A percentile compares a stretch with the other conserved stretches of the same genome.
Evolutionary conservation across 1,140 invertebrate species (phyloP).

Genomic region (Aphelinus certus): DNA sequence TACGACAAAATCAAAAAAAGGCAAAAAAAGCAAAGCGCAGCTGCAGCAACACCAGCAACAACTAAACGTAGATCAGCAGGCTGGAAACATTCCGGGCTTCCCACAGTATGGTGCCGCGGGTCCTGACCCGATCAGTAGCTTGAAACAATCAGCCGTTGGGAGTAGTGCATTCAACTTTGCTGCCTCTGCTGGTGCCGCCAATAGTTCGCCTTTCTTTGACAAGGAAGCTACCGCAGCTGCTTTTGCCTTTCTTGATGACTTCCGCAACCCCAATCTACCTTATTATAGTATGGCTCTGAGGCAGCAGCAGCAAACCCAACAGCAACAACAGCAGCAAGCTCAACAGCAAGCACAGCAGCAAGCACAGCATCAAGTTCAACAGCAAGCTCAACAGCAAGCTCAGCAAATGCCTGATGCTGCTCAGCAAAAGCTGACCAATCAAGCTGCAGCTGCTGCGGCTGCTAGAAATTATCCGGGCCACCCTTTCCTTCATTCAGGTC

Average conservation of each 20-base stretch:
- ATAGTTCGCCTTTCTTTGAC: conserved; percentile 58
- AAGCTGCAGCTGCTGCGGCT: conserved; percentile 33
- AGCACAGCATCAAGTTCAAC: no score
- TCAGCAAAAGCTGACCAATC: conserved; percentile 56
- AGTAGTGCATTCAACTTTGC: conserved; percentile 62
- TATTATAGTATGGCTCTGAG: conserved; percentile 59
- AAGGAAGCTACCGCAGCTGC: conserved; percentile 59
- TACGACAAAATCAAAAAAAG: conserved; percentile 52
- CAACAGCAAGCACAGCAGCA: no score
- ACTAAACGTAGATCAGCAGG: conserved; percentile 47
- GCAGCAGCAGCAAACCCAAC: no score
- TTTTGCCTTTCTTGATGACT: conserved; percentile 61
- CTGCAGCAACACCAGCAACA: conserved; percentile 48
- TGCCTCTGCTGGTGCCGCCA: conserved; percentile 48
- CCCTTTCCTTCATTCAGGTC: conserved; percentile 60
- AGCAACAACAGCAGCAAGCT: no score
- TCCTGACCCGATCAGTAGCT: conserved; percentile 46
- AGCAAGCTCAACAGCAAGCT: conserved; percentile 26
- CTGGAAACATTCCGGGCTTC: conserved; percentile 47
- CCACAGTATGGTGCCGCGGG: conserved; percentile 49
- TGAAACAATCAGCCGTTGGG: conserved; percentile 54
- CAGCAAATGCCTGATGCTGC: conserved; percentile 51
- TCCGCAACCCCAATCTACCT: conserved; percentile 55
- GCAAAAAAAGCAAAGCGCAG: conserved; percentile 56
- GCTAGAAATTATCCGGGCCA: conserved; percentile 57